Conservation (phyloP, 2,113 vertebrate genomes). For the Sceloporus tristichus region DNA sequence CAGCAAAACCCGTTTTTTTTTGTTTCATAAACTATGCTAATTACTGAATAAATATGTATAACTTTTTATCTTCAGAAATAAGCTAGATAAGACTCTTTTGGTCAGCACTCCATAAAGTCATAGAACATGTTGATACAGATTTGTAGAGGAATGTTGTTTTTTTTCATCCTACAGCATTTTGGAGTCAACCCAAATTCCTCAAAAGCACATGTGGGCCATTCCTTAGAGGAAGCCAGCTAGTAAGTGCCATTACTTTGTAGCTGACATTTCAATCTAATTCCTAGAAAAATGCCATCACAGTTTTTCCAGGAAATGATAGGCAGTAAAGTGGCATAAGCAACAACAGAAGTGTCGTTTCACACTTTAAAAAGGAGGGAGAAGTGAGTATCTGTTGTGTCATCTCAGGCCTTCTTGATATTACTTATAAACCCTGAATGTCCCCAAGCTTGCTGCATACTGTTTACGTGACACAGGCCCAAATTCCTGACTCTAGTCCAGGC, state of each 20-base stretch:
- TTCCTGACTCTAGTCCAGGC: no score
- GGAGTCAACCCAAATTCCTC: neutral
- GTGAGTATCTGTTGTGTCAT: neutral
- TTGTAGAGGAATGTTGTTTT: neutral
- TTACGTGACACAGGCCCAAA: no score
- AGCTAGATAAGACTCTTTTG: neutral
- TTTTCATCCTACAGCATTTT: neutral
- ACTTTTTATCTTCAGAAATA: slow-evolving; percentile 11
- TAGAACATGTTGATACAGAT: neutral
- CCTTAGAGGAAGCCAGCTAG: slow-evolving; percentile 5
- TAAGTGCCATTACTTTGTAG: slow-evolving; percentile 23
- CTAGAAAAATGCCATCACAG: neutral
- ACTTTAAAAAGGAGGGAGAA: neutral
- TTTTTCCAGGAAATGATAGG: neutral
- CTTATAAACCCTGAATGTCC: no score
- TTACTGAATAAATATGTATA: slow-evolving; percentile 10
- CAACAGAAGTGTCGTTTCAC: neutral
- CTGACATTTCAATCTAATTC: slow-evolving; percentile 1
- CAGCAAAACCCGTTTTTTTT: neutral
- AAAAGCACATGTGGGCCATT: slow-evolving; percentile 14
- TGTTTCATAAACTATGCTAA: slow-evolving; percentile 6
- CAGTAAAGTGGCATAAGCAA: neutral
- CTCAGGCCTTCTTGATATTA: no score
- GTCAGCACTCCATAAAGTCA: neutral
- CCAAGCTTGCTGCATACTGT: no score